phyloP scores from a whole-genome alignment of 2,888 invertebrate genomes.

The Phragmatobia fuliginosa region DNA sequence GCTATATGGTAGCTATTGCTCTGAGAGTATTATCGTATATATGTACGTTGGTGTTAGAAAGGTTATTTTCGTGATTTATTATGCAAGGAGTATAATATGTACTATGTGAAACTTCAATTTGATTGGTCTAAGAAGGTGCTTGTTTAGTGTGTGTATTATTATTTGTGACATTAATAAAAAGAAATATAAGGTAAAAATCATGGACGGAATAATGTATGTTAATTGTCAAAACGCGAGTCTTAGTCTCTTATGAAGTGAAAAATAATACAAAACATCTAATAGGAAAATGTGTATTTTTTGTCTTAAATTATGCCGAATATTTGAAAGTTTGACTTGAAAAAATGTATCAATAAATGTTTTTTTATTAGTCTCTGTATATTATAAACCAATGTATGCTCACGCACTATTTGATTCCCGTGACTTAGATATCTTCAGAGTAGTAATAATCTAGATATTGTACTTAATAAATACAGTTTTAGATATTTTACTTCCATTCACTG shows the following conservation, averaged over 20 bases:
- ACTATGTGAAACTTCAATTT: slow-evolving; percentile 5
- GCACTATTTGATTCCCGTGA: too few relatives aligned
- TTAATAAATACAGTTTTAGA: background rate
- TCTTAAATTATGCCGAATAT: background rate
- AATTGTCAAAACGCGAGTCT: background rate
- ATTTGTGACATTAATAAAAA: background rate
- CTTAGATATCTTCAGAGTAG: background rate
- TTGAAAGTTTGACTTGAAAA: background rate
- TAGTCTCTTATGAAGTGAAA: background rate
- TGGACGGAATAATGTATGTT: background rate
- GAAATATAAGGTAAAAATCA: background rate
- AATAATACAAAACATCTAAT: background rate
- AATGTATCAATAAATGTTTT: background rate
- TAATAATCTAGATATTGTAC: background rate
- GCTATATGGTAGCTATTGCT: background rate
- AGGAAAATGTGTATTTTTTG: background rate
- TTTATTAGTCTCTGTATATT: background rate
- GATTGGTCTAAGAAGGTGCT: slow-evolving; percentile 38
- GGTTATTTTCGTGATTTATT: background rate
- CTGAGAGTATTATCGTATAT: slow-evolving; percentile 1
- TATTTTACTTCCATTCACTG: background rate
- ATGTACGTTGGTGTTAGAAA: background rate
- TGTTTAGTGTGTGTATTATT: slow-evolving; percentile 22
- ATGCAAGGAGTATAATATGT: slow-evolving; percentile 1
- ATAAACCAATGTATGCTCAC: too few relatives aligned